phyloP scores from a whole-genome alignment of 2,113 vertebrate genomes.

The Nothocercus nigrocapillus region DNA sequence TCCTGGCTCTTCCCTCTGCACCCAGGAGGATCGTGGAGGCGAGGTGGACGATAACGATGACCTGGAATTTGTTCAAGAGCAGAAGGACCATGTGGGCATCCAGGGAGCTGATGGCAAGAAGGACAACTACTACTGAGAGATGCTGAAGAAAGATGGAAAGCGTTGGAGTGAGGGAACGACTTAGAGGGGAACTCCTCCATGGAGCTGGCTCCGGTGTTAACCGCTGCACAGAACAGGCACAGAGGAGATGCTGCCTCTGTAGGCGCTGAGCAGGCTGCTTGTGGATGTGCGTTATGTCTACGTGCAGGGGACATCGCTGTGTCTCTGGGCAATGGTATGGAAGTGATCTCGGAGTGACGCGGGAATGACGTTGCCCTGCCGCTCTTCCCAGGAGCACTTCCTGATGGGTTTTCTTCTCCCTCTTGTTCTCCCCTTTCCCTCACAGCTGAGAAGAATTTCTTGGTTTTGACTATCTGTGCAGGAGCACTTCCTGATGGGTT shows the following conservation, averaged over 20 bases:
- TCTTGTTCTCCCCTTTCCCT: not conserved
- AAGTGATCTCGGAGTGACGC: not conserved
- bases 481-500: not conserved
- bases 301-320: not conserved
- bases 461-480: not conserved
- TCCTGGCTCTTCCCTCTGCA: not conserved
- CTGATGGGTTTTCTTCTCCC: not conserved
- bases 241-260: not conserved
- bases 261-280: not conserved
- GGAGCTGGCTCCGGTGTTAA: not conserved
- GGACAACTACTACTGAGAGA: constrained; percentile 60
- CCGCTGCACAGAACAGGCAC: not conserved
- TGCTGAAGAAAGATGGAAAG: not conserved
- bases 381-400: constrained; percentile 35
- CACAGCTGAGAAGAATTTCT: not conserved
- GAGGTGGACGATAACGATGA: constrained; percentile 65
- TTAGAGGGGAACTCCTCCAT: not conserved
- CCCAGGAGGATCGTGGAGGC: constrained; percentile 71
- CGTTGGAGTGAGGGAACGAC: not conserved
- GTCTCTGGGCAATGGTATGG: accelerated
- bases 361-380: not conserved
- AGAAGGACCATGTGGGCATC: not conserved
- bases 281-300: not conserved
- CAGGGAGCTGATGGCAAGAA: constrained; percentile 15
- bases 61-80: constrained; percentile 32